Evolutionary conservation across 30 jellyfish, hydroid and myxozoan genomes (phyloP), one percentile per base, ranked within the genome.

Genomic region (Hydractinia echinata): DNA sequence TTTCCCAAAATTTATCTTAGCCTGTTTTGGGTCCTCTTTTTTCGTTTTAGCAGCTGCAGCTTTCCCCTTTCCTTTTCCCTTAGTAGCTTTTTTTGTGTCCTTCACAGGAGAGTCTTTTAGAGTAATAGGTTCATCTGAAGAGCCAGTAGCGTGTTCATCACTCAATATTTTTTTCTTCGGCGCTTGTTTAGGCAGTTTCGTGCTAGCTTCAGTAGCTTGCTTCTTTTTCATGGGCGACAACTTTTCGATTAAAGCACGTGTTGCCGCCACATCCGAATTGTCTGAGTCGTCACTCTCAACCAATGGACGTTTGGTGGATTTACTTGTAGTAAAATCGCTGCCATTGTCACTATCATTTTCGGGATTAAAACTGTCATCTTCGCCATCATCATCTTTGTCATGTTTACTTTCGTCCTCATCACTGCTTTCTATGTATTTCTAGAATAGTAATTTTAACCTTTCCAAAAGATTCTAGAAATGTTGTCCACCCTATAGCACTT

Each of bases 221-320:
- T 81, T 78, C 66, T 79, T 85, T 56, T 90, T 90, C 53, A 69
- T 77, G 7, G 97, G 97, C 8, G 97, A 68, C 18, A 90, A 89
- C 76, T 80, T 82, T 67, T 68, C 85, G 66, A 90, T 90, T 20
- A 90, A 76, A 4, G 81, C 95, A 39, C 90, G 83, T 5, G 97
- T 90, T 66, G 81, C 85, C 50, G 87, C 97, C 5, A 79, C 92
- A 53, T 90, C 97, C 58, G 94, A 73, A 86, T 90, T 90, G 6
- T 85, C 94, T 0, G 85, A 77, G 67, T 90, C 97, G 0, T 84
- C 84, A 10, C 71, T 87, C 51, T 76, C 93, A 53, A 77, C 10
- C 16, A 51, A n/a, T 19, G 61, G 78, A 15, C 14, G 54, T 80
- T 73, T 88, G 76, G 61, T 73, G 60, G 72, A 72, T 49, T 68